These are phyloP conservation scores for Litocranius walleri DNA, from an alignment of 2,113 vertebrate genomes.

Conservation along the genomic window DNA sequence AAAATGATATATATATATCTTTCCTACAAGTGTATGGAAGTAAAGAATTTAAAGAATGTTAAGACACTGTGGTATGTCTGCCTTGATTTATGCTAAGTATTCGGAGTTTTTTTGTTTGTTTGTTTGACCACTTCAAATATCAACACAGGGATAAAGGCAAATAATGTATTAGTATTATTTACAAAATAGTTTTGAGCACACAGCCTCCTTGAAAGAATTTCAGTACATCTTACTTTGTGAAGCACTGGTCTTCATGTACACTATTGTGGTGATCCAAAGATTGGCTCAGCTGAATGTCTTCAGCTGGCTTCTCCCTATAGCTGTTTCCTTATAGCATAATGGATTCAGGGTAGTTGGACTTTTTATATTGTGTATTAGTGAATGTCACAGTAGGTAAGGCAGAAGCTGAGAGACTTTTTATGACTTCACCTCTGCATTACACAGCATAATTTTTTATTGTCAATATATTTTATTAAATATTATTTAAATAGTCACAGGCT, in stretches of 20 bases:
- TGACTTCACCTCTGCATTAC: neutral
- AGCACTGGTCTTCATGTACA: neutral
- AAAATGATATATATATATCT: neutral
- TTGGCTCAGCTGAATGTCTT: neutral
- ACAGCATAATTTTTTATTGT: neutral
- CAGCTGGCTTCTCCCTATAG: neutral
- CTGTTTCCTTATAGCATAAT: neutral
- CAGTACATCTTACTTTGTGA: neutral
- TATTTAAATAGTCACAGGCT: neutral
- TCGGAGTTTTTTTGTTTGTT: neutral
- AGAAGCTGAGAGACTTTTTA: neutral
- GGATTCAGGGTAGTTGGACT: neutral
- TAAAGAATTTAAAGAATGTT: neutral
- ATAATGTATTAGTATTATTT: neutral
- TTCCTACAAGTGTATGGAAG: neutral
- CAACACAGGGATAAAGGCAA: neutral
- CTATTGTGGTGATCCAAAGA: neutral
- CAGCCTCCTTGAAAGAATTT: neutral
- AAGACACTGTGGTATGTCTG: neutral
- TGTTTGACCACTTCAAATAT: neutral
- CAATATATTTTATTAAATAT: neutral
- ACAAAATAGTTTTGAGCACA: neutral
- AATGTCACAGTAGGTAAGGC: neutral
- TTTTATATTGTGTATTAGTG: neutral
- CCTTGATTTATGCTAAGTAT: neutral